phyloP scores from a whole-genome alignment of 2,888 invertebrate species.

The Philaethria dido region DNA sequence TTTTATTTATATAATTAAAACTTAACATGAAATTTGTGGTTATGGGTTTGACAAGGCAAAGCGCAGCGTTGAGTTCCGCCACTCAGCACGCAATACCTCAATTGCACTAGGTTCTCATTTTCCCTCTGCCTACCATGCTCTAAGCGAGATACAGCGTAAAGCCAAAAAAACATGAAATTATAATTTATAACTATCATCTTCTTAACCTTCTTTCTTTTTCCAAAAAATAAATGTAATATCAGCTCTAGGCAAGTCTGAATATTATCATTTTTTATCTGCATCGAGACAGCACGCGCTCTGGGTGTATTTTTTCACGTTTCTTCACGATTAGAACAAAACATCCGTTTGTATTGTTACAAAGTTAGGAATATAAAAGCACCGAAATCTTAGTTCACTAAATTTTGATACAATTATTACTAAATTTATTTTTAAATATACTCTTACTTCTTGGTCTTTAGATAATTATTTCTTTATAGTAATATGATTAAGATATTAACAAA shows the following conservation, averaged over 20 bases:
- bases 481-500: too few species aligned
- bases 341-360: slow-evolving; percentile 65
- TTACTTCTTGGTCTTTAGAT: neutral
- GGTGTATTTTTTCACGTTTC: slow-evolving; percentile 81
- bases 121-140: too few species aligned
- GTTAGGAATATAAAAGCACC: slow-evolving; percentile 14
- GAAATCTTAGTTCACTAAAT: neutral
- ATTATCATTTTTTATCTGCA: slow-evolving; percentile 56
- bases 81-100: too few species aligned
- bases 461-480: neutral
- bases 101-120: too few species aligned
- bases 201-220: too few species aligned
- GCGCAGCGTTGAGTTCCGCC: too few species aligned
- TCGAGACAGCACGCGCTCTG: slow-evolving; percentile 72
- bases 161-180: neutral
- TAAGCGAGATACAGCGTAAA: too few species aligned
- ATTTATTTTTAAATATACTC: neutral
- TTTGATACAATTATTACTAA: neutral
- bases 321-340: slow-evolving; percentile 72
- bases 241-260: slow-evolving; percentile 54
- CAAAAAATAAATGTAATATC: slow-evolving; percentile 40
- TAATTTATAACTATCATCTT: too few species aligned
- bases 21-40: too few species aligned
- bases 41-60: too few species aligned
- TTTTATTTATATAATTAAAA: too few species aligned